Evolutionary conservation across 1,140 invertebrate genomes (phyloP), one percentile per base, ranked within the genome.

Genomic region (Trichonephila clavipes): DNA sequence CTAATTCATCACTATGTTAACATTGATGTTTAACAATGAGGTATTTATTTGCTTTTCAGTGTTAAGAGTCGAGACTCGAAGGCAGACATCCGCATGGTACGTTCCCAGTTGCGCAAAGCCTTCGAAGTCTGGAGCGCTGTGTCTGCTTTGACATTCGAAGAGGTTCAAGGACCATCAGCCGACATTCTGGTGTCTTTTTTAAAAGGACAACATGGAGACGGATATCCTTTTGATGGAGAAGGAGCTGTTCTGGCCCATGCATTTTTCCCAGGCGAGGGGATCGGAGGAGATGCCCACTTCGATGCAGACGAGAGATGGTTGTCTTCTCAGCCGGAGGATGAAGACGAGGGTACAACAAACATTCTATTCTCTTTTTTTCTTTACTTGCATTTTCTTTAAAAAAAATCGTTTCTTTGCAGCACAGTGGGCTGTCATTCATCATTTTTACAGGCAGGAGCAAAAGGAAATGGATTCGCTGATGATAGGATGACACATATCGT

Each of bases 171-270:
- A 95, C 98, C 97, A 0, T 96, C 97, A 64, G 98, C 98, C 21
- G 98, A 98, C 95, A 98, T 98, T 94, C 96, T 98, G 94, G 97
- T 98, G 62, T 97, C 97, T 77, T 98, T 98, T 95, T 97, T 97
- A 95, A 97, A 97, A 97, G 95, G 95, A 51, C 97, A 97, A 95
- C 98, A 99, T 95, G 97, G 97, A 62, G 98, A 99, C 95, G 97
- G 95, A 4, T 95, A 96, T 88, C 95, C 95, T 21, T 96, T 96
- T 91, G 96, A 96, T 94, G 95, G 95, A 5, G 83, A 92, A n/a
- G 96, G 40, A 97, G 97, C 90, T 96, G 96, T 97, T 96, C 66
- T 99, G 97, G 98, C 96, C n/a, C 96, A 96, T 94, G 96, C 95
- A 58, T 97, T 95, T 94, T 95, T 96, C 94, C 95, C 96, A 86